Evolutionary conservation across 1,140 invertebrate genomes (phyloP).

Genomic region (Mya arenaria): DNA sequence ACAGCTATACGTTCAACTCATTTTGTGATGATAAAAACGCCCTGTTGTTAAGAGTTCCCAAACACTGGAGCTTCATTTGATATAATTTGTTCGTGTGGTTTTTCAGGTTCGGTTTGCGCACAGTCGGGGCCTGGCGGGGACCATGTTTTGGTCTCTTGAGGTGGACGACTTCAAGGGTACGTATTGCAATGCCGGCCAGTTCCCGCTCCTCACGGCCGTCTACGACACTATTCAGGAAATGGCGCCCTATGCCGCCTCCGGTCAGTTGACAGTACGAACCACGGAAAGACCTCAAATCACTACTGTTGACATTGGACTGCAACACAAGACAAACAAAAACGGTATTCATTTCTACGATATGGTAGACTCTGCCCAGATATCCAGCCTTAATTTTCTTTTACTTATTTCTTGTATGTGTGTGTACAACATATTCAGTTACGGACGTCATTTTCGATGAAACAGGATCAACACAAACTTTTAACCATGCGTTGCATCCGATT

Average conservation of each 20-base stretch:
- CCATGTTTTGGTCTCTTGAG: constrained; percentile 86
- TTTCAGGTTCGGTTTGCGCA: constrained; percentile 72
- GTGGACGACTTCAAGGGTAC: constrained; percentile 82
- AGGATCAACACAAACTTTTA: too few relatives aligned
- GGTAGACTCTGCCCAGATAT: too few relatives aligned
- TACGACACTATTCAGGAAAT: constrained; percentile 71
- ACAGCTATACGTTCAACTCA: too few relatives aligned
- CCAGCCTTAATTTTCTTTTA: too few relatives aligned
- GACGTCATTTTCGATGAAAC: too few relatives aligned
- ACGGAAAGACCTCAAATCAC: background rate
- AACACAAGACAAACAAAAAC: background rate
- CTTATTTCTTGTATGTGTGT: too few relatives aligned
- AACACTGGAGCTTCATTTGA: too few relatives aligned
- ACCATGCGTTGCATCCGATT: too few relatives aligned
- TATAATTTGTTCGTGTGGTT: too few relatives aligned
- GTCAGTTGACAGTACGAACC: background rate
- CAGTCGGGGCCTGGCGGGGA: constrained; percentile 68
- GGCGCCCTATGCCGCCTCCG: constrained; percentile 1
- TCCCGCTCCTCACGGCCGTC: constrained; percentile 82
- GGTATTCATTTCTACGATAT: background rate
- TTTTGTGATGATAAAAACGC: too few relatives aligned
- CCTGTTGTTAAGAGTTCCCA: too few relatives aligned
- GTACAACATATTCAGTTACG: too few relatives aligned
- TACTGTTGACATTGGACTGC: background rate
- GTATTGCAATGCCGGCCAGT: constrained; percentile 80